These are phyloP conservation scores for Galaxias olidus DNA, from an alignment of 2,797 vertebrate genomes.

Conservation along the genomic window DNA sequence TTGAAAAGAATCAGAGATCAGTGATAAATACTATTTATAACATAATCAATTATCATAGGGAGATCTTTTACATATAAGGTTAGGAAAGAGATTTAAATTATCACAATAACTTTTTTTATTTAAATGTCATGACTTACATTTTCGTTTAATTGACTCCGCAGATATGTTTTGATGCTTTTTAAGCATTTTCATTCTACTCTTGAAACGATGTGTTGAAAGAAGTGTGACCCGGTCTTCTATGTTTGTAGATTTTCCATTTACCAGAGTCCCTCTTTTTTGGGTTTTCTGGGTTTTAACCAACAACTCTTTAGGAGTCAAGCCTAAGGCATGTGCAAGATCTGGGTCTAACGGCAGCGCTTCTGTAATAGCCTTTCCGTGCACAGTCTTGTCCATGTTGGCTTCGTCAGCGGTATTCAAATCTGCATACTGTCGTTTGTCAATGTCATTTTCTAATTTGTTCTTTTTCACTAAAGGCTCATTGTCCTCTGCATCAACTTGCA, in stretches of 20 bases:
- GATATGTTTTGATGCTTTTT: constrained; percentile 61
- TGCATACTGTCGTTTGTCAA: too few relatives aligned
- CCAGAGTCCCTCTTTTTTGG: constrained; percentile 18
- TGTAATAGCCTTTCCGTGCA: constrained; percentile 21
- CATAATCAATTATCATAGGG: too few relatives aligned
- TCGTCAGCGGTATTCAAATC: constrained; percentile 4
- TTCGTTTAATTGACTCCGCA: constrained; percentile 60
- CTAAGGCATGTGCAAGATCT: constrained; percentile 58
- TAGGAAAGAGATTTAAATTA: too few relatives aligned
- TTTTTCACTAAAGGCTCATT: constrained; percentile 57
- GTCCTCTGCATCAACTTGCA: constrained; percentile 12
- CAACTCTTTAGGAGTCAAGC: constrained; percentile 55
- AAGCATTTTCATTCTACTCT: constrained; percentile 57
- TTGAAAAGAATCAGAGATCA: constrained; percentile 19
- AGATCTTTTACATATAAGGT: too few relatives aligned
- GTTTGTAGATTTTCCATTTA: constrained; percentile 24
- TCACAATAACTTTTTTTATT: too few relatives aligned
- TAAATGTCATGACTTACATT: constrained; percentile 66
- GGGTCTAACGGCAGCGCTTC: constrained; percentile 52
- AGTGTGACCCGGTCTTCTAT: constrained; percentile 14
- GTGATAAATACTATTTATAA: neutral
- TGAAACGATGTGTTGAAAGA: constrained; percentile 37
- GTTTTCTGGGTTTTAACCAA: constrained; percentile 16
- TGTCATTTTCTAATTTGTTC: constrained; percentile 26
- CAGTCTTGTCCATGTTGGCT: constrained; percentile 4